Evolutionary conservation across 2,888 invertebrate genomes (phyloP).

Genomic region (Thumatha senex): DNA sequence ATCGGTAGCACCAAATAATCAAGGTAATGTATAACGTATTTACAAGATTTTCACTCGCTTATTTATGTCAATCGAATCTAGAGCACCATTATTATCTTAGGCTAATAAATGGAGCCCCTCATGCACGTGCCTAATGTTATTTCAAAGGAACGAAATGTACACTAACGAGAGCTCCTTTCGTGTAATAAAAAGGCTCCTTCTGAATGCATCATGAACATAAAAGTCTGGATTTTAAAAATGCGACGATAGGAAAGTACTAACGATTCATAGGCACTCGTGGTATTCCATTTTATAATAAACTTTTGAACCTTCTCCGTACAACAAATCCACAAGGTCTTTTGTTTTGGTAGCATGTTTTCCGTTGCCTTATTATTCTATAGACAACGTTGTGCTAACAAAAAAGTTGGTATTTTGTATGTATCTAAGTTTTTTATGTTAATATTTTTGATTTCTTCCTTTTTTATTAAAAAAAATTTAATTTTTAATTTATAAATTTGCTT

Average conservation of each 20-base stretch:
- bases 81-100: slow-evolving; percentile 38
- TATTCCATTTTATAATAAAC: slow-evolving; percentile 55
- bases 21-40: neutral
- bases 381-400: slow-evolving; percentile 28
- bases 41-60: slow-evolving; percentile 11
- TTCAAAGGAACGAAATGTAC: slow-evolving; percentile 66
- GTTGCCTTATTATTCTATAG: slow-evolving; percentile 43
- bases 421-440: slow-evolving; percentile 4
- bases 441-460: slow-evolving; percentile 5
- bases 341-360: slow-evolving; percentile 52
- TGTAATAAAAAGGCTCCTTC: slow-evolving; percentile 66
- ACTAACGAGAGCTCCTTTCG: slow-evolving; percentile 71
- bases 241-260: slow-evolving; percentile 54
- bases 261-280: slow-evolving; percentile 48
- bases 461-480: no score
- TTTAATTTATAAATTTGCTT: neutral
- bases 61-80: slow-evolving; percentile 42
- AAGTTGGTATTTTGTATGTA: slow-evolving; percentile 9
- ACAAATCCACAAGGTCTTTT: slow-evolving; percentile 47
- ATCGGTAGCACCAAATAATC: neutral
- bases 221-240: slow-evolving; percentile 60
- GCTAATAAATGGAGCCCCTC: slow-evolving; percentile 55
- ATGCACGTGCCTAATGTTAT: slow-evolving; percentile 58
- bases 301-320: slow-evolving; percentile 44
- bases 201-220: slow-evolving; percentile 70